phyloP scores from a whole-genome alignment of 2,888 invertebrate genomes.

The Molanna angustata region DNA sequence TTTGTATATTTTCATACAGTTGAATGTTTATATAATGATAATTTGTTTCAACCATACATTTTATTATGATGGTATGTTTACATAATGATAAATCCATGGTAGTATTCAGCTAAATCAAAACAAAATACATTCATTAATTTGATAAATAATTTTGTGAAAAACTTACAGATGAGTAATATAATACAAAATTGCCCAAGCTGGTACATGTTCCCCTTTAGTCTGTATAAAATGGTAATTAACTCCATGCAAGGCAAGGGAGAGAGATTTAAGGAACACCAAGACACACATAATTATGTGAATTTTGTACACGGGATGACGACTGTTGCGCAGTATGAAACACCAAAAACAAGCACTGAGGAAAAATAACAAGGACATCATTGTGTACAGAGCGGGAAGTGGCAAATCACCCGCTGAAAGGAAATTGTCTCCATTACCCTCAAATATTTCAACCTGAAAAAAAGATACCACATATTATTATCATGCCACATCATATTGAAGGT shows the following conservation, averaged over 20 bases:
- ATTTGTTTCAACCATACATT: neutral
- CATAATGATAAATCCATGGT: neutral
- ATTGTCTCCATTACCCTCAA: conserved; percentile 81
- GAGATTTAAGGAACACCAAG: conserved; percentile 85
- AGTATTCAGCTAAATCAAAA: neutral
- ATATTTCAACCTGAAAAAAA: conserved; percentile 71
- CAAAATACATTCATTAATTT: neutral
- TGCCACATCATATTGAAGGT: neutral
- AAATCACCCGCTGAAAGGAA: conserved; percentile 95
- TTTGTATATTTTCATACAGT: too few species aligned
- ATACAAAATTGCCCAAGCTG: conserved; percentile 96
- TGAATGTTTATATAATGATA: neutral
- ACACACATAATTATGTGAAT: conserved; percentile 97
- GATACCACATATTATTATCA: neutral
- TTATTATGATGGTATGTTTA: neutral
- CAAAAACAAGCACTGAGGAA: conserved; percentile 88
- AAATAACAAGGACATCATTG: conserved; percentile 87
- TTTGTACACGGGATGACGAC: conserved; percentile 84
- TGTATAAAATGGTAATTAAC: conserved; percentile 94
- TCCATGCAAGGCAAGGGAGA: conserved; percentile 92
- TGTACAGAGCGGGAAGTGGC: conserved; percentile 90
- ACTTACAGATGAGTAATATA: conserved; percentile 96
- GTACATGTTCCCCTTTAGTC: conserved; percentile 87
- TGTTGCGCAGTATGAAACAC: conserved; percentile 82
- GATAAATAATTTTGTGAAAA: neutral